Conservation (phyloP, 2,797 vertebrate genomes). For the Muscicapa striata region DNA sequence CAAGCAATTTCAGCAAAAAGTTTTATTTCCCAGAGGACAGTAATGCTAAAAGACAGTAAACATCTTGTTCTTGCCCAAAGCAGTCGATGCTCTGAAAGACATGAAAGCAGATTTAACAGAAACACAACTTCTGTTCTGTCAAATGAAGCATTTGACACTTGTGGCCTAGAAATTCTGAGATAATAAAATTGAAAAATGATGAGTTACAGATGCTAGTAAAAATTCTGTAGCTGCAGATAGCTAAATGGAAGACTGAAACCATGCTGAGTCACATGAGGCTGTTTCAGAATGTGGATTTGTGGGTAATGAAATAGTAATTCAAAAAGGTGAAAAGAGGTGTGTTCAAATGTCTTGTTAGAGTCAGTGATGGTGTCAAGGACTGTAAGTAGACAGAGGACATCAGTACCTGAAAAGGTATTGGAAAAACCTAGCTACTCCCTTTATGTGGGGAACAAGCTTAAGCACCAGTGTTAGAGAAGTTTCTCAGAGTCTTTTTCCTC, state of each 20-base stretch:
- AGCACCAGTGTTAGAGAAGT: neutral
- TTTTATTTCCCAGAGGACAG: neutral
- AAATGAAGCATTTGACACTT: neutral
- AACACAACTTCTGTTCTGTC: neutral
- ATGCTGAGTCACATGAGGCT: neutral
- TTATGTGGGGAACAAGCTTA: neutral
- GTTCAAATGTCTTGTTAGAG: neutral
- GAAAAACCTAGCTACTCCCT: neutral
- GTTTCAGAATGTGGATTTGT: neutral
- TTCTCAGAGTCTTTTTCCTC: neutral
- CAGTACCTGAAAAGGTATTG: neutral
- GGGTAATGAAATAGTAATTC: neutral
- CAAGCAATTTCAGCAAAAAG: accelerated
- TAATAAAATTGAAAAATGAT: neutral
- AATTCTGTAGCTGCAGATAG: neutral
- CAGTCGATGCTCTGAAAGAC: neutral
- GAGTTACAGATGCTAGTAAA: neutral
- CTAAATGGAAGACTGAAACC: neutral
- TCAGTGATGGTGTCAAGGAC: neutral
- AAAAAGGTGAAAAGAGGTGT: neutral
- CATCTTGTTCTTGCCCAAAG: neutral
- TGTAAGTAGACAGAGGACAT: neutral
- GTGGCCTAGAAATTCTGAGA: neutral
- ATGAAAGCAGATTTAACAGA: neutral
- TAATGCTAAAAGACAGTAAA: neutral